Evolutionary conservation across 2,888 invertebrate genomes (phyloP).

Genomic region (Sicus ferrugineus): DNA sequence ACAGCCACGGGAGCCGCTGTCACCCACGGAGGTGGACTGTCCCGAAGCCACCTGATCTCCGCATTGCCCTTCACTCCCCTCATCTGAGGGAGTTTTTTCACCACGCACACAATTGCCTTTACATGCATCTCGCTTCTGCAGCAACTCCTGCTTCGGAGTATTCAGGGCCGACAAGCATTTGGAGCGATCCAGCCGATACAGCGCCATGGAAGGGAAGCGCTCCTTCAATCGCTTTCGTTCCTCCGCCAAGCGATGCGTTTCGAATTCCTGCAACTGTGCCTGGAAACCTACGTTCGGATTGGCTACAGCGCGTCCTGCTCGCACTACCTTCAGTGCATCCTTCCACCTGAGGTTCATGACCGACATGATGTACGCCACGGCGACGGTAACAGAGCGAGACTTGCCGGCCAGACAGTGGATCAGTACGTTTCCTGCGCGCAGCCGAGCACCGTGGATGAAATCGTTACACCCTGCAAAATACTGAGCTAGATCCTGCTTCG

Average conservation of each 20-base stretch:
- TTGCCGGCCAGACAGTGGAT: conserved; percentile 97
- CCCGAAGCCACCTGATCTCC: too few species aligned
- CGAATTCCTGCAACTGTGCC: conserved; percentile 91
- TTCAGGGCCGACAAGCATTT: conserved; percentile 81
- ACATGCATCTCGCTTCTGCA: conserved; percentile 81
- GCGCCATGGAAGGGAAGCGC: conserved; percentile 81
- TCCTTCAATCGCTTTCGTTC: conserved; percentile 85
- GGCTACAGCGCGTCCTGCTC: conserved; percentile 89
- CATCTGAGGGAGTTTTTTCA: conserved; percentile 85
- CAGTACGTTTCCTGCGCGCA: conserved; percentile 88
- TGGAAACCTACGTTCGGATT: conserved; percentile 97
- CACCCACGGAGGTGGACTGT: too few species aligned
- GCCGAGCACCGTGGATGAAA: conserved; percentile 92
- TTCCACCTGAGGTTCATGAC: conserved; percentile 90
- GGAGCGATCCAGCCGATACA: conserved; percentile 76
- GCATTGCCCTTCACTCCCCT: conserved; percentile 39
- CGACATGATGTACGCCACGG: conserved; percentile 96
- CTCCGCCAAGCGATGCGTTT: conserved; percentile 80
- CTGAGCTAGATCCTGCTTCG: conserved; percentile 91
- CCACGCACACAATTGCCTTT: conserved; percentile 87
- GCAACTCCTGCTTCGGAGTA: conserved; percentile 83
- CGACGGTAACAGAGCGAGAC: conserved; percentile 95
- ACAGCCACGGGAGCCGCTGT: too few species aligned
- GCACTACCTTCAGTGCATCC: conserved; percentile 90
- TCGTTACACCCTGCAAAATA: conserved; percentile 95